phyloP scores from a whole-genome alignment of 2,888 invertebrate genomes.

The Macrosoma leucophasiata region DNA sequence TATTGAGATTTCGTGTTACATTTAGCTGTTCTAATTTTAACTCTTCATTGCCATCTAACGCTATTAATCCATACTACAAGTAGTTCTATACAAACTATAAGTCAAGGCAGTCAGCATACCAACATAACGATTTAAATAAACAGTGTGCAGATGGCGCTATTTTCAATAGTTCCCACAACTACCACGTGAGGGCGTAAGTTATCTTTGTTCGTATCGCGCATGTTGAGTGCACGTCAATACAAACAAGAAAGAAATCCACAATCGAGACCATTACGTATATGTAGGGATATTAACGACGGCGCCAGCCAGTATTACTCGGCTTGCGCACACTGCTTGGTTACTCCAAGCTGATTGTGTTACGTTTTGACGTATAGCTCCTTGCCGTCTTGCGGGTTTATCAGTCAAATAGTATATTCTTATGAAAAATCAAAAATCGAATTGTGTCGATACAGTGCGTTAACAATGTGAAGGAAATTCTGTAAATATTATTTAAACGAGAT shows the following conservation, averaged over 20 bases:
- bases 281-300: constrained; percentile 55
- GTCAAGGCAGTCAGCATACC: too few relatives aligned
- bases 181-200: constrained; percentile 34
- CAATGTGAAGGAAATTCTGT: too few relatives aligned
- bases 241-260: constrained; percentile 53
- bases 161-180: constrained; percentile 20
- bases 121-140: too few relatives aligned
- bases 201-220: constrained; percentile 43
- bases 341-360: constrained; percentile 56
- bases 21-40: too few relatives aligned
- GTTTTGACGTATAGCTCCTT: constrained; percentile 41
- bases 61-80: too few relatives aligned
- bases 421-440: too few relatives aligned
- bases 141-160: constrained; percentile 36
- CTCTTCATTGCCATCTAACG: too few relatives aligned
- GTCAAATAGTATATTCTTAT: too few relatives aligned
- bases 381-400: constrained; percentile 50
- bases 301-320: constrained; percentile 50
- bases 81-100: too few relatives aligned
- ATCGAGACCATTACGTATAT: constrained; percentile 46
- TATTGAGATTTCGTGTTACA: too few relatives aligned
- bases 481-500: too few relatives aligned
- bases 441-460: too few relatives aligned
- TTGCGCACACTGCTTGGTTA: constrained; percentile 58
- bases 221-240: constrained; percentile 63